Evolutionary conservation across 2,888 invertebrate species (phyloP), one percentile per base, ranked within the genome.

Genomic region (Spodoptera exigua): DNA sequence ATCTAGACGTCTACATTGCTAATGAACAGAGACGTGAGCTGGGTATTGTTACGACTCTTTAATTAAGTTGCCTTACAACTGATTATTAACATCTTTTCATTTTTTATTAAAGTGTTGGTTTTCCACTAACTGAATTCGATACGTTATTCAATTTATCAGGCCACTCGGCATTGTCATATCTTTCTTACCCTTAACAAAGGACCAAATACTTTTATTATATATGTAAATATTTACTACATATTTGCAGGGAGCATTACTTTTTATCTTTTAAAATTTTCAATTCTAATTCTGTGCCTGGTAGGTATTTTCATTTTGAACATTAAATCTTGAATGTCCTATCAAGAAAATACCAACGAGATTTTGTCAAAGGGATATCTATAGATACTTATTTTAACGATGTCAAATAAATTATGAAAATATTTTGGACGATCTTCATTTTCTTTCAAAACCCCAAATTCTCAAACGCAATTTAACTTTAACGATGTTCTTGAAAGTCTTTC

Each of bases 61-160:
- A 55, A 64, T 51, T 54, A 54, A 64, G 43, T 48, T 27, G 27
- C 27, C 43, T 27, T 3, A 54, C 41, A 47, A 54, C 17, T 51
- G 36, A 44, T 32, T 18, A 40, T 49, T 47, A 7, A 55, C 18
- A 39, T 39, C 39, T 51, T 68, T 54, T 47, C 54, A 54, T 52
- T 48, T 13, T 10, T 3, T 12, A 17, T 34, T 32, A 47, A 27
- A 67, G 45, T 58, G 36, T 62, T 54, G 51, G 49, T 78, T 76
- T 78, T 75, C 70, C 75, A 69, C 72, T 62, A 73, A 56, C 72
- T 75, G 76, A 72, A 76, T 84, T 76, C 69, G 73, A 76, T 82
- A 83, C n/a, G n/a, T n/a, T n/a, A 84, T 83, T 81, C 80, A 79
- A 81, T 80, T 74, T 74, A 60, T 67, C 65, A 62, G 16, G 62